phyloP scores from a whole-genome alignment of 2,888 invertebrate genomes.

The Chrysolina haemoptera region DNA sequence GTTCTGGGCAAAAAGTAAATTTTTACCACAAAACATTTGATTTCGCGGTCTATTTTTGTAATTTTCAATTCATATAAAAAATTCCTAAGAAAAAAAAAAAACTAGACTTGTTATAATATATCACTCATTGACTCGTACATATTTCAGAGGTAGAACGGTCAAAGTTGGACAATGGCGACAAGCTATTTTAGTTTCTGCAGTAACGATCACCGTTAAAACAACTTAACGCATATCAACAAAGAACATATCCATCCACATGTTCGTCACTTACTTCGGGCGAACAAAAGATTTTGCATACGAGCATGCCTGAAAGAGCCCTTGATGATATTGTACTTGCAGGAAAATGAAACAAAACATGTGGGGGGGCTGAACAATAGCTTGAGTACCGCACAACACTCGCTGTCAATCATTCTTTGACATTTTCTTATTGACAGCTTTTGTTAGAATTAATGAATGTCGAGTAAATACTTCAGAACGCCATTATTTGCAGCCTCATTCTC shows the following conservation, averaged over 20 bases:
- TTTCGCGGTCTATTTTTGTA: too few species aligned
- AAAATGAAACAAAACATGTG: slow-evolving; percentile 38
- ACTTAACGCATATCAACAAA: slow-evolving; percentile 1
- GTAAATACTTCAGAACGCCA: slow-evolving; percentile 36
- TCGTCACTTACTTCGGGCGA: slow-evolving; percentile 16
- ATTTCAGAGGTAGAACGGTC: background rate
- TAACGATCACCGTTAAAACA: background rate
- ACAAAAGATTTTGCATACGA: slow-evolving; percentile 13
- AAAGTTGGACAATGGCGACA: background rate
- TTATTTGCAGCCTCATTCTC: slow-evolving; percentile 30
- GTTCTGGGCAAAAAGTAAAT: too few species aligned
- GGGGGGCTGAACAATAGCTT: slow-evolving; percentile 42
- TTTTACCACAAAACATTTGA: too few species aligned
- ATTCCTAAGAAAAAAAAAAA: too few species aligned
- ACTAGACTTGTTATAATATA: too few species aligned
- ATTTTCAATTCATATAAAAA: too few species aligned
- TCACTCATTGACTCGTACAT: background rate
- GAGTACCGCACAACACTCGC: slow-evolving; percentile 35
- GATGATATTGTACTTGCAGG: slow-evolving; percentile 33
- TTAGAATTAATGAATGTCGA: slow-evolving; percentile 38
- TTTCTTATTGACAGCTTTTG: slow-evolving; percentile 44
- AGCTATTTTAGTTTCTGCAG: background rate
- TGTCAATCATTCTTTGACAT: slow-evolving; percentile 46
- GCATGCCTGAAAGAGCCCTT: slow-evolving; percentile 27
- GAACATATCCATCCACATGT: slow-evolving; percentile 21